Conservation (phyloP, 2,113 vertebrate species). For the Rhabdornis inornatus region DNA sequence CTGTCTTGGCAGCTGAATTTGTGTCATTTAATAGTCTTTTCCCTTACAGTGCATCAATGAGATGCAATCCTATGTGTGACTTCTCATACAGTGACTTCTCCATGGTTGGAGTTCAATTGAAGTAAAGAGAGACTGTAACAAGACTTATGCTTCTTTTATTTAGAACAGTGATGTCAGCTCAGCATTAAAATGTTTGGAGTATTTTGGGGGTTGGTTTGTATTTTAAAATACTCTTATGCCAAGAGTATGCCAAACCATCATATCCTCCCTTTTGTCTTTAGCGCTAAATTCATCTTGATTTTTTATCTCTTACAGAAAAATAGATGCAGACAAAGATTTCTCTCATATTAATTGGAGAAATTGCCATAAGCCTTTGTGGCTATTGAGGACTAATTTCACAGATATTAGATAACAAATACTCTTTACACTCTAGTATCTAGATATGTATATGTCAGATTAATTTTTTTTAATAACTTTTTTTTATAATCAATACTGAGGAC, state of each 20-base stretch:
- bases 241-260: background rate
- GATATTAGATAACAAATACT: background rate
- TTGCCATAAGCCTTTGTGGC: background rate
- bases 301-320: background rate
- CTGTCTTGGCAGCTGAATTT: background rate
- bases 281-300: background rate
- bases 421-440: background rate
- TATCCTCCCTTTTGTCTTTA: background rate
- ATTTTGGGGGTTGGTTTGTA: background rate
- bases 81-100: background rate
- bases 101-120: background rate
- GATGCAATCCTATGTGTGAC: background rate
- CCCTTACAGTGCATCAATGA: background rate
- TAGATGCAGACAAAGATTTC: background rate
- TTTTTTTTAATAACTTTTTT: background rate
- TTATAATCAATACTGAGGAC: background rate
- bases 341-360: background rate
- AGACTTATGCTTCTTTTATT: background rate
- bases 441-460: background rate
- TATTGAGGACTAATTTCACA: background rate
- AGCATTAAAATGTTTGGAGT: background rate
- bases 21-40: background rate
- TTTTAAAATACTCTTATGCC: background rate
- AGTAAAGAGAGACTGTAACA: background rate
- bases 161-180: background rate